Percentiles rank a stretch among this genome's conserved stretches.
Evolutionary conservation across 2,797 vertebrate genomes (phyloP).

Genomic region (Takifugu ocellatus): DNA sequence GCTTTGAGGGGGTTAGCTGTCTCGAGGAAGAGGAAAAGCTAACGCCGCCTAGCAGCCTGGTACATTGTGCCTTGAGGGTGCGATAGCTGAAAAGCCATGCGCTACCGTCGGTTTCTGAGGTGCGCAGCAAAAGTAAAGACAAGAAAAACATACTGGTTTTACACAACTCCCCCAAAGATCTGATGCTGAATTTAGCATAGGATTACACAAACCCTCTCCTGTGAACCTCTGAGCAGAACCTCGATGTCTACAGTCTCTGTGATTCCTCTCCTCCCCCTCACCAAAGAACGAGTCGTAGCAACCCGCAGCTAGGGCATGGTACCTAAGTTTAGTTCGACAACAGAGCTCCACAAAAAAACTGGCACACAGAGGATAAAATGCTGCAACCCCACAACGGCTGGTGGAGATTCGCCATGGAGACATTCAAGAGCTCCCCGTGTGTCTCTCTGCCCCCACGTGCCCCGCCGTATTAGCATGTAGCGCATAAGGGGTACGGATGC

Average conservation of each 20-base stretch:
- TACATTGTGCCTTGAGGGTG: slow-evolving; percentile 78
- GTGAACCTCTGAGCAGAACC: slow-evolving; percentile 68
- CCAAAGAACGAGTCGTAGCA: slow-evolving; percentile 58
- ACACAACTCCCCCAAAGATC: slow-evolving; percentile 73
- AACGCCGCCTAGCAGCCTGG: slow-evolving; percentile 72
- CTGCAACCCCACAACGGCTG: slow-evolving; percentile 44
- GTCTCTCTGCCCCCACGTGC: slow-evolving; percentile 11
- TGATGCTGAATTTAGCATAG: slow-evolving; percentile 78
- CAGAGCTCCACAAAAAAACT: slow-evolving; percentile 50
- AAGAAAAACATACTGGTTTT: slow-evolving; percentile 75
- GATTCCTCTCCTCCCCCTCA: slow-evolving; percentile 66
- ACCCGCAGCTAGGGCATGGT: slow-evolving; percentile 66
- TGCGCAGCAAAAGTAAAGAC: slow-evolving; percentile 68
- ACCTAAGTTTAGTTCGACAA: slow-evolving; percentile 72
- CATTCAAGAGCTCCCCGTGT: slow-evolving; percentile 21
- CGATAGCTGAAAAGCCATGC: slow-evolving; percentile 73
- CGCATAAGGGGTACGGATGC: slow-evolving; percentile 24
- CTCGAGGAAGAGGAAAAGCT: slow-evolving; percentile 72
- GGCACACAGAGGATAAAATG: slow-evolving; percentile 42
- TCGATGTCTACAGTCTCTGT: slow-evolving; percentile 67
- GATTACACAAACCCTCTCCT: slow-evolving; percentile 74
- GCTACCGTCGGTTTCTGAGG: slow-evolving; percentile 77
- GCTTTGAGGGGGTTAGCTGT: slow-evolving; percentile 80
- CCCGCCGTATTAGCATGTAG: slow-evolving; percentile 37
- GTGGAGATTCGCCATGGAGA: slow-evolving; percentile 47